phyloP scores from a whole-genome alignment of 2,113 vertebrate species.

The Syngnathoides biaculeatus region DNA sequence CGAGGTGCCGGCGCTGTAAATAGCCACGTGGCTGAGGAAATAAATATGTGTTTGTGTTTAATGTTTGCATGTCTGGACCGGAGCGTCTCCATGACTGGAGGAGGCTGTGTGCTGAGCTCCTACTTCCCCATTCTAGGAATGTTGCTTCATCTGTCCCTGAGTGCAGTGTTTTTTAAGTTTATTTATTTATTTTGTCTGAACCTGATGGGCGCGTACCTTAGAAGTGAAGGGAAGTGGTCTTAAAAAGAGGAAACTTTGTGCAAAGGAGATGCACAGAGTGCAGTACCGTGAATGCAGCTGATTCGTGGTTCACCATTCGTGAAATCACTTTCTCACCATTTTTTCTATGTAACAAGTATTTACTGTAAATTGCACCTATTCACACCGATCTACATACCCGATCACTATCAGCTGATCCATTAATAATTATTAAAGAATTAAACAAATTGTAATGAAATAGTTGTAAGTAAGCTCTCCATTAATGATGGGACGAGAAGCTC shows the following conservation, averaged over 20 bases:
- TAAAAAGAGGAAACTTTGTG: not conserved
- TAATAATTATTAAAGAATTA: too few species aligned
- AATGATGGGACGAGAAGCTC: too few species aligned
- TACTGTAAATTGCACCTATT: too few species aligned
- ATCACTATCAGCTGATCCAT: too few species aligned
- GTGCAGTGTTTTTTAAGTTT: not conserved
- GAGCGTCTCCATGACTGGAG: not conserved
- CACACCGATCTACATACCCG: too few species aligned
- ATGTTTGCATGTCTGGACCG: conserved; percentile 4
- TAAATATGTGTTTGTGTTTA: conserved; percentile 8
- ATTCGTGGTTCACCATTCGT: too few species aligned
- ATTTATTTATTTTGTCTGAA: not conserved
- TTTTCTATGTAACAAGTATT: too few species aligned
- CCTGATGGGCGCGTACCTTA: not conserved
- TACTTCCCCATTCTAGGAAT: conserved; percentile 1
- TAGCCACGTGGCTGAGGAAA: not conserved
- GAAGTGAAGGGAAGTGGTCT: not conserved
- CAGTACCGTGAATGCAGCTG: too few species aligned
- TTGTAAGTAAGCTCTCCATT: too few species aligned
- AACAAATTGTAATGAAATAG: too few species aligned
- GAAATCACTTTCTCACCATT: too few species aligned
- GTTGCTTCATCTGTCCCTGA: not conserved
- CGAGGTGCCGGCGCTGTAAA: conserved; percentile 3
- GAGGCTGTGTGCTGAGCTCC: not conserved
- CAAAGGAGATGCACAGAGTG: not conserved